phyloP scores from a whole-genome alignment of 2,113 vertebrate genomes.

The Mesitornis unicolor region DNA sequence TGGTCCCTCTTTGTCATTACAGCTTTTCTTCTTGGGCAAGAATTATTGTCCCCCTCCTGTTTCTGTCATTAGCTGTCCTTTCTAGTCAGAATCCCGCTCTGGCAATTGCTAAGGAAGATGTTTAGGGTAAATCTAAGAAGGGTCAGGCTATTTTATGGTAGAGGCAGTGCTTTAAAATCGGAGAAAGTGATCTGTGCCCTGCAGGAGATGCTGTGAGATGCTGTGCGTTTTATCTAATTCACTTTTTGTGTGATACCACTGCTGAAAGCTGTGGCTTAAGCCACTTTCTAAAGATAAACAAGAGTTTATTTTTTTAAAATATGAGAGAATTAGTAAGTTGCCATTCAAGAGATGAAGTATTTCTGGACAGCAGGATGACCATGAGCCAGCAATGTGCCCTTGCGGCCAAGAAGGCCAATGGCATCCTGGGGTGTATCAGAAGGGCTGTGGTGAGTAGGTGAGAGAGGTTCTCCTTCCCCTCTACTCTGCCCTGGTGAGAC shows the following conservation, averaged over 20 bases:
- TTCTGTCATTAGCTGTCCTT: background rate
- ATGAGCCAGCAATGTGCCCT: no score
- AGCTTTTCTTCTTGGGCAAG: background rate
- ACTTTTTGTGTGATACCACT: background rate
- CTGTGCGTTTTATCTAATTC: background rate
- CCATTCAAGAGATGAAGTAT: background rate
- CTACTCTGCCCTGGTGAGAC: no score
- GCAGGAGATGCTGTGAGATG: background rate
- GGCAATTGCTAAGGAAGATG: rapidly evolving
- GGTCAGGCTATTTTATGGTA: background rate
- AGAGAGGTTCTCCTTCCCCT: no score
- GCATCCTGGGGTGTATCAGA: no score
- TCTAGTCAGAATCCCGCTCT: background rate
- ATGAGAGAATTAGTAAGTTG: background rate
- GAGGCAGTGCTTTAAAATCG: background rate
- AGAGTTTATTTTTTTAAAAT: background rate
- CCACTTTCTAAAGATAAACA: background rate
- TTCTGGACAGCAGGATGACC: no score
- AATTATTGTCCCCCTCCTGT: background rate
- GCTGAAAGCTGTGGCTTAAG: background rate
- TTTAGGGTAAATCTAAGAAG: background rate
- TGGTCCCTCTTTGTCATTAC: background rate
- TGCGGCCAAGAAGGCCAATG: no score
- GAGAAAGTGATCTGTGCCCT: background rate
- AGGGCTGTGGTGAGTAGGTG: no score